Percentiles rank a stretch among this genome's conserved stretches.
Conservation (phyloP, 2,797 vertebrate species). For the Hydrocynus forskahlii region DNA sequence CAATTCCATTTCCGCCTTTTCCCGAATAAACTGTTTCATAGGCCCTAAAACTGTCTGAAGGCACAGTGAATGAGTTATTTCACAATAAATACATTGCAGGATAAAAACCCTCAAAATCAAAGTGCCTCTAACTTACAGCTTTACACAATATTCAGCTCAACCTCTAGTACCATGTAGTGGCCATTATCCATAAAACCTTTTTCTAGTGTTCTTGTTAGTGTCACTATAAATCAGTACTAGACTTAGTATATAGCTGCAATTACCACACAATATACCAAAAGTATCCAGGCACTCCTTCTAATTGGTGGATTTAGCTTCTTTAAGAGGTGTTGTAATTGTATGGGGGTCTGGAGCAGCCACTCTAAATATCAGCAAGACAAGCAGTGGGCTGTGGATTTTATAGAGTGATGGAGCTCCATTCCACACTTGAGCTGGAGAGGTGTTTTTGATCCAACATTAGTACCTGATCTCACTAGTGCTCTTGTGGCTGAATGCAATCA, state of each 20-base stretch:
- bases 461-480: background rate
- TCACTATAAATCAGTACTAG: background rate
- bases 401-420: too few species aligned
- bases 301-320: background rate
- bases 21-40: background rate
- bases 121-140: constrained; percentile 14
- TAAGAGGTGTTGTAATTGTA: background rate
- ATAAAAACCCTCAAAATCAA: background rate
- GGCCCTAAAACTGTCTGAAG: background rate
- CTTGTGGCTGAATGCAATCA: background rate
- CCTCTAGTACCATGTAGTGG: constrained; percentile 57
- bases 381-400: background rate
- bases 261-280: background rate
- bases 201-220: background rate
- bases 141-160: background rate
- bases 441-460: background rate
- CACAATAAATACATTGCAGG: background rate
- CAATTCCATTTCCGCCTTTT: background rate
- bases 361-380: too few species aligned
- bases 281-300: background rate
- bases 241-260: background rate
- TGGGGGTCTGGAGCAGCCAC: background rate
- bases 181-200: background rate
- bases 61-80: background rate
- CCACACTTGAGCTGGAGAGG: background rate